Evolutionary conservation across 2,888 invertebrate genomes (phyloP).

Genomic region (Mythimna lalbum): DNA sequence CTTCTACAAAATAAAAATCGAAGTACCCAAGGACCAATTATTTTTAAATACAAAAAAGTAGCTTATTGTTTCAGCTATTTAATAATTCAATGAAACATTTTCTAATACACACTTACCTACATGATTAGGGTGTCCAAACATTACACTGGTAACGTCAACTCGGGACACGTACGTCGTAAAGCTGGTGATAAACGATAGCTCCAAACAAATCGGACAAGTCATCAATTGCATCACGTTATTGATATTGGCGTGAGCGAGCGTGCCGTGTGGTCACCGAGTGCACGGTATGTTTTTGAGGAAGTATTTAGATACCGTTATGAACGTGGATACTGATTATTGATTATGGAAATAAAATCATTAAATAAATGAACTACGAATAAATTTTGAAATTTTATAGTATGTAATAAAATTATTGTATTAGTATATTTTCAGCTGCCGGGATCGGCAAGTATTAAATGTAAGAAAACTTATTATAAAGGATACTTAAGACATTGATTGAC

Average conservation of each 20-base stretch:
- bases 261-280: constrained; percentile 61
- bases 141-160: constrained; percentile 66
- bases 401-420: too few relatives aligned
- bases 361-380: background rate
- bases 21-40: background rate
- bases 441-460: too few relatives aligned
- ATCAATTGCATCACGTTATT: constrained; percentile 88
- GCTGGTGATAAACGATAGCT: constrained; percentile 83
- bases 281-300: background rate
- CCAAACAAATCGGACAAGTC: constrained; percentile 87
- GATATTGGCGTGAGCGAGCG: constrained; percentile 79
- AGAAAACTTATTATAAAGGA: background rate
- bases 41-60: too few relatives aligned
- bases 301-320: background rate
- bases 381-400: background rate
- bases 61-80: background rate
- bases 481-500: background rate
- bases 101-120: constrained; percentile 11
- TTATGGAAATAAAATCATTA: background rate
- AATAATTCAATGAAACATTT: background rate
- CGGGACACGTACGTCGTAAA: constrained; percentile 83
- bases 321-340: background rate
- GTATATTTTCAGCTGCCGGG: background rate
- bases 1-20: too few relatives aligned
- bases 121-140: constrained; percentile 64